phyloP scores from a whole-genome alignment of 1,140 invertebrate genomes.

The Calliopsis andreniformis region DNA sequence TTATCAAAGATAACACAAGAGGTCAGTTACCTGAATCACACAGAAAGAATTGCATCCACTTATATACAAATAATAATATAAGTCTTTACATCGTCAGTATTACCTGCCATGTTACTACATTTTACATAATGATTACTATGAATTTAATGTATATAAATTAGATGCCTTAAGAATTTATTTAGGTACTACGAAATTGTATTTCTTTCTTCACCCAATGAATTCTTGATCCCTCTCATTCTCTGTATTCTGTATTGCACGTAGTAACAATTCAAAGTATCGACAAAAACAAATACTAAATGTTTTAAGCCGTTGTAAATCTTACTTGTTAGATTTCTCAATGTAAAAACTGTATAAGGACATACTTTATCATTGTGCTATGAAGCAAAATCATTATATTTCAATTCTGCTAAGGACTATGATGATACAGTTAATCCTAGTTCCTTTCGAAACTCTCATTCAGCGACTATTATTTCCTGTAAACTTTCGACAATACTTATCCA shows the following conservation, averaged over 20 bases:
- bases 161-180: neutral
- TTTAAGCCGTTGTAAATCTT: neutral
- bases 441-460: neutral
- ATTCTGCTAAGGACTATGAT: conserved; percentile 6
- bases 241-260: neutral
- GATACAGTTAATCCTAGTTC: conserved; percentile 6
- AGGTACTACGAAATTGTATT: conserved; percentile 1
- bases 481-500: conserved; percentile 2
- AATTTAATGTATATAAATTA: neutral
- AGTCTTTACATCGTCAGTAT: conserved; percentile 14
- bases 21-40: neutral
- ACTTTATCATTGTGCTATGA: conserved; percentile 27
- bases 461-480: neutral
- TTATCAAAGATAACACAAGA: neutral
- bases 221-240: neutral
- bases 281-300: conserved; percentile 1
- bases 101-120: conserved; percentile 5
- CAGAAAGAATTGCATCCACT: neutral
- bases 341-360: conserved; percentile 15
- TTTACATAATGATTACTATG: neutral
- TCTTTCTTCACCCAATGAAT: neutral
- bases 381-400: conserved; percentile 1
- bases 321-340: conserved; percentile 1
- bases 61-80: neutral
- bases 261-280: neutral